Evolutionary conservation across 92 coral and sea anemone genomes (phyloP), one percentile per base, ranked within the genome.

Genomic region (Phenganax subtilis): DNA sequence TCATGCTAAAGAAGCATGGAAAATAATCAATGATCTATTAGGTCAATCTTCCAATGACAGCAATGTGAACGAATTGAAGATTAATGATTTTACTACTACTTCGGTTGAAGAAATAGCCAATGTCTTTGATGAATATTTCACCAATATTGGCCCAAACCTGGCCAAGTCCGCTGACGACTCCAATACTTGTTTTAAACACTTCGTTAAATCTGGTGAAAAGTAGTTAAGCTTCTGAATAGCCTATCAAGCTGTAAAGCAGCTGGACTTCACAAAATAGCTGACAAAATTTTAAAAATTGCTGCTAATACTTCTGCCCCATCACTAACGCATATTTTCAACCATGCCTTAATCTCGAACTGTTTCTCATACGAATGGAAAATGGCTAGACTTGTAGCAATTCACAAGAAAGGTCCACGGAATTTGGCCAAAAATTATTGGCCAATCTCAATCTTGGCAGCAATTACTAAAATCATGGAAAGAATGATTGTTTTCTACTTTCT

Each of bases 31-130:
- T 71, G 54, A 69, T 55, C 30, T 82, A 6, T 56, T 82, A 7
- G 75, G 84, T 12, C 28, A 47, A 64, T 37, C 75, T 58, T 47
- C 59, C 52, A 71, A 59, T 55, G 71, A 57, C 70, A 71, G 80
- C 56, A 54, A 44, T 82, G 85, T 72, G 11, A 82, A 82, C 56
- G 80, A 82, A 82, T 58, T 82, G 56, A 82, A 71, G 80, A 17
- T 71, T 55, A 82, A 82, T 72, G 85, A 59, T 57, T 9, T n/a
- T 65, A 63, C 29, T 27, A 55, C 51, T 30, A 80, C 55, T 44
- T 62, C 75, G 6, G 16, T 59, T 10, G 77, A 72, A 51, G 77
- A 72, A 72, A 72, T 72, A 5, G 77, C 59, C 28, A 51, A 72
- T 31, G 53, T 54, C 53, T 70, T 70, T 29, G 44, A 70, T 62